These are phyloP conservation scores for Eulemur coronatus DNA, from an alignment of 2,797 vertebrate species.

Conservation along the genomic window DNA sequence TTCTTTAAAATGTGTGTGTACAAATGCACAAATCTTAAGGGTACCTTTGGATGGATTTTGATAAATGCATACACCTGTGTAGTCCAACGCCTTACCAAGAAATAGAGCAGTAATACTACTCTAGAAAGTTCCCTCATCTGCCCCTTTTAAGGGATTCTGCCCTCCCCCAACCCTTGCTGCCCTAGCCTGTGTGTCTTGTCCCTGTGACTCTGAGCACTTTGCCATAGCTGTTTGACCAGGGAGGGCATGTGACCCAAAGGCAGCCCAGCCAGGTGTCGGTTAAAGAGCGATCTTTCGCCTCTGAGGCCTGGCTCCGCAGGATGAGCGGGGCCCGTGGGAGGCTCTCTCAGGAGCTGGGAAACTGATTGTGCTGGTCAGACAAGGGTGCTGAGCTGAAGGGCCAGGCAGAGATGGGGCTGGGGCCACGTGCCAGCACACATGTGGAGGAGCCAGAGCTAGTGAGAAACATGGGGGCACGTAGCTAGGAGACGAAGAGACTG, in stretches of 20 bases:
- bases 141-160: neutral
- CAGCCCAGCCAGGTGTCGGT: neutral
- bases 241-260: neutral
- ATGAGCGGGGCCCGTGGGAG: neutral
- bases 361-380: neutral
- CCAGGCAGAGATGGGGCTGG: neutral
- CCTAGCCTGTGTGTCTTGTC: neutral
- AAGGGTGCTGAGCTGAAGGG: neutral
- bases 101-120: neutral
- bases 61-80: neutral
- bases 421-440: neutral
- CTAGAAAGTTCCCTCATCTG: neutral
- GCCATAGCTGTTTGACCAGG: neutral
- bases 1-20: neutral
- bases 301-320: neutral
- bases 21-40: neutral
- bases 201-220: neutral
- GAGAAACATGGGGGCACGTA: rapidly evolving
- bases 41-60: neutral
- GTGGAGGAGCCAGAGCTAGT: neutral
- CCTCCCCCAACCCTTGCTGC: neutral
- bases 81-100: neutral
- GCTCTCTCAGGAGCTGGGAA: neutral
- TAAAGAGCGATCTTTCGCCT: neutral
- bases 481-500: neutral